Base-by-base conservation (phyloP, 2,113 vertebrate species). In the Colistium nudipinnis region DNA sequence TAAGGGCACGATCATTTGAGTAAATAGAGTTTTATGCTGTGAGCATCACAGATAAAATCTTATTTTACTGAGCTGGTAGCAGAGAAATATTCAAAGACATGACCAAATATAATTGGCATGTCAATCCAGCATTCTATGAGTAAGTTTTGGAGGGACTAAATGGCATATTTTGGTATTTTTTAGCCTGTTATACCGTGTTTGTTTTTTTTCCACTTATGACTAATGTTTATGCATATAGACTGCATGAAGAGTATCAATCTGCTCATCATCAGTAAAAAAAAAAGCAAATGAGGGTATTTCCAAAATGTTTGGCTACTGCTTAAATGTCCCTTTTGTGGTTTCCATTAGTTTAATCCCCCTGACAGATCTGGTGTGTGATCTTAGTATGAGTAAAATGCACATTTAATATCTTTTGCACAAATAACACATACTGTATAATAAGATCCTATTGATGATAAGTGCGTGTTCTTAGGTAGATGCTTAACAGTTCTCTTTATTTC, bases 401-500 rank as follows among this genome's bases (percentile, higher is more conserved):
- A 31, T 31, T 9, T 47, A 4, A 27, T 44, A 45, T 45, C 6
- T 56, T 7, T 51, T 55, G 52, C 24, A 38, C 30, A 16, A 39
- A 39, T 49, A 51, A 59, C 25, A 27, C 4, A 3, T 61, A 62
- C 19, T n/a, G n/a, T n/a, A n/a, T 48, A 54, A 60, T 39, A 4
- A 3, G 28, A 24, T 52, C 11, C 17, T 70, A 52, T 51, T 59
- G 36, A 63, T 64, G 73, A 25, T 68, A 31, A 70, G 67, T 76
- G 44, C 70, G 68, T 81, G 33, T 62, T 85, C 57, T 89, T 74
- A 82, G 62, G 54, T 71, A 91, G 91, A 93, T 96, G 92, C 94
- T 95, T 98, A 97, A 98, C 91, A 89, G 90, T 93, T 95, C 90
- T 95, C 87, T 95, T 86, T 96, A 92, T 94, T 93, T 93, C 92